Evolutionary conservation across 2,113 vertebrate genomes (phyloP).

Genomic region (Tenebrosternarchus preto): DNA sequence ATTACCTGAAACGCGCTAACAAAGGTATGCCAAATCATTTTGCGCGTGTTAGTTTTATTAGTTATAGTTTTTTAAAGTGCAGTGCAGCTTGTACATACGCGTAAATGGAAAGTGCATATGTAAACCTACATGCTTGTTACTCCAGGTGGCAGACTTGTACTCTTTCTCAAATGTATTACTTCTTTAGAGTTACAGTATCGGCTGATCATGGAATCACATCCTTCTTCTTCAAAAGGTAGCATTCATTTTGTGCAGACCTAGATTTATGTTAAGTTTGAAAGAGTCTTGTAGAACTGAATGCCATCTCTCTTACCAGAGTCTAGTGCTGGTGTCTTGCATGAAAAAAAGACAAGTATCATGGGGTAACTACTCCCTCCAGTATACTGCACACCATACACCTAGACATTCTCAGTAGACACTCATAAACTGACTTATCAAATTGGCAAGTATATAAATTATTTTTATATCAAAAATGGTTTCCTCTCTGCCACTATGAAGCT

Average conservation of each 20-base stretch:
- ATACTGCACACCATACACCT: neutral
- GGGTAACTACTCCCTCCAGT: neutral
- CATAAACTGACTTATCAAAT: neutral
- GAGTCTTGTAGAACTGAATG: neutral
- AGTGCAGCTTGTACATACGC: neutral
- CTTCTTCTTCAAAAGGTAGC: constrained; percentile 39
- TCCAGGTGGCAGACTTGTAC: neutral
- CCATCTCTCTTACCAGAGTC: constrained; percentile 4
- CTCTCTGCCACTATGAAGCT: neutral
- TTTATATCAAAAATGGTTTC: neutral
- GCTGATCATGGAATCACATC: constrained; percentile 64
- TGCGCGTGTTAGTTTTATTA: neutral
- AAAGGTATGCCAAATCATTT: constrained; percentile 54
- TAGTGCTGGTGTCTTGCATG: neutral
- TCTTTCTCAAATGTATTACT: constrained; percentile 21
- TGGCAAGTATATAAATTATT: no score
- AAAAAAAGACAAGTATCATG: constrained; percentile 4
- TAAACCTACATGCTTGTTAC: neutral
- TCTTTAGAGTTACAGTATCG: constrained; percentile 68
- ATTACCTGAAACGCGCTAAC: constrained; percentile 67
- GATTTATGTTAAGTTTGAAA: neutral
- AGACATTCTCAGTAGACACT: neutral
- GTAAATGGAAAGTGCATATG: neutral
- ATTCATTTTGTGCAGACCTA: neutral
- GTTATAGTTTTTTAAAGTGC: neutral